Percentiles rank a stretch among this genome's conserved stretches.
Conservation (phyloP, 2,797 vertebrate genomes). For the Rhodeus uyekii region DNA sequence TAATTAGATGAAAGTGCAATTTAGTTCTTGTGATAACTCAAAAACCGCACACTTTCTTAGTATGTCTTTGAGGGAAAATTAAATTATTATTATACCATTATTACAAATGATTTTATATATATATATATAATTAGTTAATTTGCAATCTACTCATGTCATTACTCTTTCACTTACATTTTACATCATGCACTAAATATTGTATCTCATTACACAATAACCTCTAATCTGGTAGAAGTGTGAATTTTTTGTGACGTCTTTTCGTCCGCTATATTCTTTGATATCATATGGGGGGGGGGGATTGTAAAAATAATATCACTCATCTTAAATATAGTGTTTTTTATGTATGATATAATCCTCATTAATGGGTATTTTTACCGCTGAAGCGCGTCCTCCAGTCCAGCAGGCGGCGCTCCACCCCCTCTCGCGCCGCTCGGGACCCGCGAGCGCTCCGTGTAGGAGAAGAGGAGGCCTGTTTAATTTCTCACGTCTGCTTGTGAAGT, state of each 20-base stretch:
- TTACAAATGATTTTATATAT: neutral
- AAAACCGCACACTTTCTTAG: neutral
- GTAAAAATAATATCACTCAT: neutral
- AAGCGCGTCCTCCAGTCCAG: slow-evolving; percentile 27
- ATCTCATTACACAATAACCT: too few species aligned
- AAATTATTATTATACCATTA: neutral
- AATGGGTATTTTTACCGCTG: too few species aligned
- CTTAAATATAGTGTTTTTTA: neutral
- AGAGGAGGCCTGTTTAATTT: slow-evolving; percentile 51
- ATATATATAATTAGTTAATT: too few species aligned
- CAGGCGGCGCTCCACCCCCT: slow-evolving; percentile 10
- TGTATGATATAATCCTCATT: too few species aligned
- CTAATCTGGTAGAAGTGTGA: too few species aligned
- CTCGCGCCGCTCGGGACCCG: neutral
- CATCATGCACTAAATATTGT: neutral
- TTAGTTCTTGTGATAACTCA: neutral
- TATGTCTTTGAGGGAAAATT: neutral
- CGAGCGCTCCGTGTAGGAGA: slow-evolving; percentile 23
- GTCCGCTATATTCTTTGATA: too few species aligned
- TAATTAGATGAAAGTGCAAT: neutral
- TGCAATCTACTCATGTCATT: too few species aligned
- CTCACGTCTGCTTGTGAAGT: neutral
- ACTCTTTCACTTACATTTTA: too few species aligned
- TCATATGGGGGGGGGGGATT: too few species aligned
- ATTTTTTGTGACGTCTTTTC: too few species aligned